Conservation (phyloP, 2,113 vertebrate genomes). For the Embiotoca jacksoni region DNA sequence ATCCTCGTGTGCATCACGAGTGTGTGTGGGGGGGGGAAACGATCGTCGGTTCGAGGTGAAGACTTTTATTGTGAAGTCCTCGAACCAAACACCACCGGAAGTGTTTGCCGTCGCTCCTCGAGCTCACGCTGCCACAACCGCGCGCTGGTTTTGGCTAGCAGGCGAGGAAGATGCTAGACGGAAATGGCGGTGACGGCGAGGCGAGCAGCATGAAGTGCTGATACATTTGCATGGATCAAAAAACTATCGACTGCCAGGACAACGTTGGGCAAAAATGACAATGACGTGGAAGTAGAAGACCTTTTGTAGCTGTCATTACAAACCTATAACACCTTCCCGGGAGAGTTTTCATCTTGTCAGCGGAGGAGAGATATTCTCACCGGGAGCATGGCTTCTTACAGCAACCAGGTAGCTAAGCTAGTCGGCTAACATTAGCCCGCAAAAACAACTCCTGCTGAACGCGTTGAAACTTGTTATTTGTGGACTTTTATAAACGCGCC, state of each 20-base stretch:
- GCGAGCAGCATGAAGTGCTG: slow-evolving; percentile 82
- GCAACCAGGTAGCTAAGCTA: slow-evolving; percentile 85
- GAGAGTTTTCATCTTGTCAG: slow-evolving; percentile 75
- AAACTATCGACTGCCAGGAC: slow-evolving; percentile 68
- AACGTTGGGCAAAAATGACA: slow-evolving; percentile 70
- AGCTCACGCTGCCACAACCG: slow-evolving; percentile 56
- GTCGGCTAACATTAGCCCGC: slow-evolving; percentile 71
- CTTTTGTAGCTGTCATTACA: slow-evolving; percentile 63
- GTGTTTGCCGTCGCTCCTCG: slow-evolving; percentile 37
- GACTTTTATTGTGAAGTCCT: slow-evolving; percentile 67
- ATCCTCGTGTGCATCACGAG: too few relatives aligned
- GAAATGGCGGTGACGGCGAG: slow-evolving; percentile 85
- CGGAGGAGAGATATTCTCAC: slow-evolving; percentile 79
- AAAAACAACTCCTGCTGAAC: slow-evolving; percentile 50
- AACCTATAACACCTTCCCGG: slow-evolving; percentile 66
- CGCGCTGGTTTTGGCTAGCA: slow-evolving; percentile 70
- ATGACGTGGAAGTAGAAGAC: slow-evolving; percentile 75
- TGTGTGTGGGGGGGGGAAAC: too few relatives aligned
- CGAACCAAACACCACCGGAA: slow-evolving; percentile 50
- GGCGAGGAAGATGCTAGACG: slow-evolving; percentile 76
- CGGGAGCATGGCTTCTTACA: slow-evolving; percentile 88
- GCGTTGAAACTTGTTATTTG: slow-evolving; percentile 22
- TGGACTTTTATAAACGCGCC: too few relatives aligned
- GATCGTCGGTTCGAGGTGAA: too few relatives aligned
- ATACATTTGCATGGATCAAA: slow-evolving; percentile 70